phyloP scores from a whole-genome alignment of 1,140 invertebrate genomes.

The Drosophila sechellia region DNA sequence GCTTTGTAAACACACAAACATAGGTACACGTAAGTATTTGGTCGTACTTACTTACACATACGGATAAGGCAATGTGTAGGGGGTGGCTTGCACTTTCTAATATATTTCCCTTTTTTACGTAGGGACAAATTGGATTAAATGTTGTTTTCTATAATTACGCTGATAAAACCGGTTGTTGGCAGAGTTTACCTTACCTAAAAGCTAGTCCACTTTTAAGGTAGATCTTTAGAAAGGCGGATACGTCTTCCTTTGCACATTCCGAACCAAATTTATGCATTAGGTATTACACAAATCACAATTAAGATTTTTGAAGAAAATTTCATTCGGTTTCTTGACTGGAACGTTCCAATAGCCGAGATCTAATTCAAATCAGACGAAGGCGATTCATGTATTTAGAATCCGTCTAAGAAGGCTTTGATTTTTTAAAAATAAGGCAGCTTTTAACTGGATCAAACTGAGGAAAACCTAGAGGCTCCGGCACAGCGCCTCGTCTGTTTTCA shows the following conservation, averaged over 20 bases:
- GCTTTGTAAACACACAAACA: constrained; percentile 25
- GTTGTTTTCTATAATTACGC: not conserved
- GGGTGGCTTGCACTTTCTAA: constrained; percentile 20
- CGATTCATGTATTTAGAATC: not conserved
- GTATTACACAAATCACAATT: not conserved
- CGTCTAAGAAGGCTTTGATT: not conserved
- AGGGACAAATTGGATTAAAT: constrained; percentile 9
- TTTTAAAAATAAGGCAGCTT: not conserved
- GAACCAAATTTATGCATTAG: not conserved
- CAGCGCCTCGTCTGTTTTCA: constrained; percentile 7
- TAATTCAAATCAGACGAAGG: not conserved
- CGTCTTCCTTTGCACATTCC: not conserved
- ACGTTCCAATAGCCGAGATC: not conserved
- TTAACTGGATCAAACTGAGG: constrained; percentile 6
- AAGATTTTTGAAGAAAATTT: not conserved
- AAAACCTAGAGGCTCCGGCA: not conserved
- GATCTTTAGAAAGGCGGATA: not conserved
- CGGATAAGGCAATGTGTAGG: constrained; percentile 13
- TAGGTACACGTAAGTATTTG: constrained; percentile 10
- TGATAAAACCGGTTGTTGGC: not conserved
- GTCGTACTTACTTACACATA: constrained; percentile 5
- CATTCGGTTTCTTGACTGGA: not conserved
- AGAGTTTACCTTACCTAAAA: constrained; percentile 17
- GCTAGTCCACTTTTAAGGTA: constrained; percentile 3
- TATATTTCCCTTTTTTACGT: constrained; percentile 13